Base-by-base conservation (phyloP, 2,113 vertebrate species). In the Pangasianodon gigas region DNA sequence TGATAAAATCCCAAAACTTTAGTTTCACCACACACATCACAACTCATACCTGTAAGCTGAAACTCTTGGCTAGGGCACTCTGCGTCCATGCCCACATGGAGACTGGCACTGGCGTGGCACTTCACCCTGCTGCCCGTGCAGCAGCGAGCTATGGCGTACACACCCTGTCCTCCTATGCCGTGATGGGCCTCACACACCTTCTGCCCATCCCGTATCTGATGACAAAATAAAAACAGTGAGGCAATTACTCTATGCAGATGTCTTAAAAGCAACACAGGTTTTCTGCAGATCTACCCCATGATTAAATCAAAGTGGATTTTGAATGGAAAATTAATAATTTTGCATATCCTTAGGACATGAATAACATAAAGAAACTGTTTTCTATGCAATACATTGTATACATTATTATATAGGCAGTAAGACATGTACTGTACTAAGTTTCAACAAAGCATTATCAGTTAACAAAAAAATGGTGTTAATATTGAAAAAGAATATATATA, bases 141-240 rank as follows among this genome's bases (percentile, higher is more conserved):
- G 93, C 97, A 99, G 51, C 97, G 95, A 29, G 97, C 97, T 1
- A 97, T 89, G 0, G 97, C 97, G 0, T 95, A 95, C 91, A 97
- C 96, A 0, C 96, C 96, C 58, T 89, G 87, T 6, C 95, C 96
- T 0, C 93, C 89, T 8, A 91, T 91, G 0, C 95, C 92, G 0
- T 85, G 96, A 87, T 92, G 88, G 41, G 97, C 97, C 16, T 96
- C 92, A 0, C 98, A 98, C 83, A 94, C 94, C 90, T 94, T 96
- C 90, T 89, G 93, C 60, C 95, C 94, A 0, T 91, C 87, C 52
- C 16, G 89, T 82, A 94, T 94, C 97, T 98, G 91, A 85, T 16
- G 84, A 71, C 37, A 44, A 9, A 54, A 0, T 14, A 2, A 18
- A 46, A 18, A 41, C 37, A 67, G 37, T 18, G 8, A 48, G 11